phyloP scores from a whole-genome alignment of 1,140 invertebrate genomes.

The Eriosoma lanigerum region DNA sequence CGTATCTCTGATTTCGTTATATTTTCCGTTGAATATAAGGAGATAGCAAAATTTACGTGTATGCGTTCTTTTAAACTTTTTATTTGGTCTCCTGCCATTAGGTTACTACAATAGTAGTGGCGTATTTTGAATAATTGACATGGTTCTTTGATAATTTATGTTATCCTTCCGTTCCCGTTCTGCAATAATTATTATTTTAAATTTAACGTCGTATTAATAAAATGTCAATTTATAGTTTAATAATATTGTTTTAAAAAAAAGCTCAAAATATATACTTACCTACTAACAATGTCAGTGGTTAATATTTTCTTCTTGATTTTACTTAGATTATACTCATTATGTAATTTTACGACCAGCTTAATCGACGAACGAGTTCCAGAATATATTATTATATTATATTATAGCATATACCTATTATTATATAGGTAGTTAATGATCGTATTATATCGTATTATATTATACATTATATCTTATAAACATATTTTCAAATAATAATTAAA shows the following conservation, averaged over 20 bases:
- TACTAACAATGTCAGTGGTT: neutral
- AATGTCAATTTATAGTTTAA: neutral
- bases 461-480: neutral
- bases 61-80: too few relatives aligned
- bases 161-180: neutral
- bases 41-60: too few relatives aligned
- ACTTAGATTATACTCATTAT: neutral
- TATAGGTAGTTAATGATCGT: neutral
- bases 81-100: too few relatives aligned
- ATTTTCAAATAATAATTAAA: neutral
- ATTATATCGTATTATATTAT: too few relatives aligned
- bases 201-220: neutral
- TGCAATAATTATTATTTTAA: neutral
- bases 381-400: conserved; percentile 6
- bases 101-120: too few relatives aligned
- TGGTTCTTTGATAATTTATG: neutral
- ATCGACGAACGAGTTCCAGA: neutral
- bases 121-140: too few relatives aligned
- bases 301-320: conserved; percentile 13
- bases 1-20: too few relatives aligned
- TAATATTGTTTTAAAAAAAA: neutral
- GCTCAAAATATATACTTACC: neutral
- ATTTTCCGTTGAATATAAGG: too few relatives aligned
- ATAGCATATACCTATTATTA: too few relatives aligned
- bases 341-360: conserved; percentile 3